A percentile compares a stretch with the other conserved stretches of the same genome.
Evolutionary conservation across 2,113 vertebrate species (phyloP).

Genomic region (Nerophis lumbriciformis): DNA sequence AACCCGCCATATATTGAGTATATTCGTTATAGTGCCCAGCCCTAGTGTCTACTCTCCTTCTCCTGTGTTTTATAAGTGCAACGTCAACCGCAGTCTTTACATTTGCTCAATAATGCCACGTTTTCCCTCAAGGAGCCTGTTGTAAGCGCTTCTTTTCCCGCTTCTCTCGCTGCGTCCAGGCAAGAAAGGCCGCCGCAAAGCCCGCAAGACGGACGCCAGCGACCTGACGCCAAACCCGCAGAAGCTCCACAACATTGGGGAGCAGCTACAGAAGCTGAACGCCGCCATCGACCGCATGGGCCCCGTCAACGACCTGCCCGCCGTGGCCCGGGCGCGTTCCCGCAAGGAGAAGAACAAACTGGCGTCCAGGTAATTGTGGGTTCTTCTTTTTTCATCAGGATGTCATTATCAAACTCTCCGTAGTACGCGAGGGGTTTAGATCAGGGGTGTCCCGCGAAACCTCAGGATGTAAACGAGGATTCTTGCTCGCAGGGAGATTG

Average conservation of each 20-base stretch:
- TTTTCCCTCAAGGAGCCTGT: no score
- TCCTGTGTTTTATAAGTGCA: no score
- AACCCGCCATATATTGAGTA: no score
- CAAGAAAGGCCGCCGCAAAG: conserved; percentile 70
- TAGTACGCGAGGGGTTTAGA: no score
- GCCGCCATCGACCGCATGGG: conserved; percentile 71
- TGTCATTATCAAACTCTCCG: not conserved
- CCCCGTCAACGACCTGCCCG: conserved; percentile 68
- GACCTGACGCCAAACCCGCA: conserved; percentile 73
- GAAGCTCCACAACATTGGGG: conserved; percentile 72
- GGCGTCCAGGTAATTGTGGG: conserved; percentile 61
- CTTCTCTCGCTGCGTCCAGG: conserved; percentile 34
- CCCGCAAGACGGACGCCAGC: conserved; percentile 71
- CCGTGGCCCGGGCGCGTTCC: conserved; percentile 67
- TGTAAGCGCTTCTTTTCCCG: not conserved
- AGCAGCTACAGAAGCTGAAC: conserved; percentile 73
- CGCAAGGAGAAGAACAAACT: conserved; percentile 77
- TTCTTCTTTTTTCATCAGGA: no score
- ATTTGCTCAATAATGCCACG: no score
- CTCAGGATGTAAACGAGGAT: no score
- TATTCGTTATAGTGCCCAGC: no score
- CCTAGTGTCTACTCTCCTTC: no score
- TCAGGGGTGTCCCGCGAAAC: no score
- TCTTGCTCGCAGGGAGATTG: no score
- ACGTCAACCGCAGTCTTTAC: no score